Percentiles rank a stretch among this genome's conserved stretches.
Conservation (phyloP, 2,888 invertebrate species). For the Eupithecia abbreviata region DNA sequence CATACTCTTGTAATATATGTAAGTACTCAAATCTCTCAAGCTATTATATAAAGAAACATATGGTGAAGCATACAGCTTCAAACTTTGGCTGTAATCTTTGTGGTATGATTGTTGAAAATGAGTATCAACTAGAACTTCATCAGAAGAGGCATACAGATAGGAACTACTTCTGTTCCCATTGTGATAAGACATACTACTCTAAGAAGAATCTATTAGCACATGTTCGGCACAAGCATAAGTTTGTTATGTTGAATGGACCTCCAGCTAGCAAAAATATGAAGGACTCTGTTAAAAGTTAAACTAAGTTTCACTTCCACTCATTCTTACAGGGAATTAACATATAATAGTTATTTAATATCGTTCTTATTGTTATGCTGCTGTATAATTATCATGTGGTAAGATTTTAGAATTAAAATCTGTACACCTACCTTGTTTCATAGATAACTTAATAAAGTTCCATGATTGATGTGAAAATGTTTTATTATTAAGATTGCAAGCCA, state of each 20-base stretch:
- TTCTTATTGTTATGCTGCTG: too few species aligned
- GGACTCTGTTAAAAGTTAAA: neutral
- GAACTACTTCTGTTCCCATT: slow-evolving; percentile 60
- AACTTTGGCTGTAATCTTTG: slow-evolving; percentile 64
- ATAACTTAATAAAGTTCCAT: too few species aligned
- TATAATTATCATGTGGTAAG: too few species aligned
- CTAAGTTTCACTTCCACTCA: neutral
- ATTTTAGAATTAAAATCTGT: too few species aligned
- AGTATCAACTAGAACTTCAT: slow-evolving; percentile 59
- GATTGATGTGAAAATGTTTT: too few species aligned
- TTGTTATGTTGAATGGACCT: slow-evolving; percentile 10
- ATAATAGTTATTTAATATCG: too few species aligned
- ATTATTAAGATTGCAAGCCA: too few species aligned
- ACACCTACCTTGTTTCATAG: too few species aligned
- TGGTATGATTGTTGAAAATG: slow-evolving; percentile 62
- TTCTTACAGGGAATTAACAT: neutral
- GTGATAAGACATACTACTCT: slow-evolving; percentile 59
- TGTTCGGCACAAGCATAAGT: slow-evolving; percentile 41
- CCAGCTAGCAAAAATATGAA: neutral
- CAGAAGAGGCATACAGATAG: slow-evolving; percentile 64
- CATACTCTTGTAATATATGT: slow-evolving; percentile 63
- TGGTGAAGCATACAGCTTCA: slow-evolving; percentile 54
- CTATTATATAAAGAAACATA: slow-evolving; percentile 56
- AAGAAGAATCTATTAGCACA: slow-evolving; percentile 47
- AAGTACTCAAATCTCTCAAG: slow-evolving; percentile 55